Base-by-base conservation (phyloP, 2,113 vertebrate genomes). In the Beaufortia kweichowensis region DNA sequence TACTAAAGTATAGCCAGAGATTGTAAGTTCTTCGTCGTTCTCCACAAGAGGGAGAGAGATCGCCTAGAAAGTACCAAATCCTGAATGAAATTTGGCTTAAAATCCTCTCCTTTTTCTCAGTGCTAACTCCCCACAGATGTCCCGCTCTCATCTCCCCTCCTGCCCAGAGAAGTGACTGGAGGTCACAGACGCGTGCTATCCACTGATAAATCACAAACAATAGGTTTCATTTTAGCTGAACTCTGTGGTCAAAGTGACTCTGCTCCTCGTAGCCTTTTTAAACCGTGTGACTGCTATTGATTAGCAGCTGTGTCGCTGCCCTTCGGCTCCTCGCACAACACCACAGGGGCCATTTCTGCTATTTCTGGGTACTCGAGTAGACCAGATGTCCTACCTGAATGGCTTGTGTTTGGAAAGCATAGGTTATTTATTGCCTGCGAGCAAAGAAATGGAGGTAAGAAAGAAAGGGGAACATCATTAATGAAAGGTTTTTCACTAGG, bases 51-150 rank as follows among this genome's bases (percentile, higher is more conserved):
- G 46, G 66, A 65, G 62, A 31, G 74, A 43, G 61, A 28, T 78
- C 41, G 35, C 53, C 59, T 68, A 11, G 62, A 57, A 79, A 61
- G 55, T 26, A 24, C 19, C 29, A 31, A 28, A 50, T 43, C 65
- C 17, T 41, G 28, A 24, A 68, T 70, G 65, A 53, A 69, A 76
- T 43, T 53, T 60, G 53, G 50, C 53, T 59, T 66, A 35, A 64
- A 35, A 46, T 46, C 43, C 43, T 46, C n/a, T 53, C 26, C 53
- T 24, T 43, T 62, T 55, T 55, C 48, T 59, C 24, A 67, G 43
- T 29, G 17, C 53, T 56, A 67, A 59, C 63, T 76, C 50, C 53
- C 24, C 50, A 70, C 72, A 77, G 74, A 72, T 59, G 78, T 75
- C 55, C 43, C 71, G 53, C 63, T 50, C 23, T 17, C 31, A 23